These are phyloP conservation scores for Odocoileus hemionus DNA, from an alignment of 2,113 vertebrate genomes.

Conservation along the genomic window DNA sequence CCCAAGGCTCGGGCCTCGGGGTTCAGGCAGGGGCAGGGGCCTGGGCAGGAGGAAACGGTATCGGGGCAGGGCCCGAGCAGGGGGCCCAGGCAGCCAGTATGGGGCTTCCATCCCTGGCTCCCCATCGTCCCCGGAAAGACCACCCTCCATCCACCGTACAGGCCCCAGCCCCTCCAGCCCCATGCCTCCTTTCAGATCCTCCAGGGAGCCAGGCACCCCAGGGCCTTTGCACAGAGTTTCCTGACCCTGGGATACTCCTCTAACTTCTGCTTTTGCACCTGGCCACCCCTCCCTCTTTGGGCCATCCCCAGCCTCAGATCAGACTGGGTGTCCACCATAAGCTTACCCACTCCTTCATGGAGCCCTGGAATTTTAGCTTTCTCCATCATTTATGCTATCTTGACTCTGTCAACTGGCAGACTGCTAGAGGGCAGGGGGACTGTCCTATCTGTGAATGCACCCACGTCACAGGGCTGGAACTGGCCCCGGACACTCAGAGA, in stretches of 20 bases:
- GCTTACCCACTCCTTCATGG: background rate
- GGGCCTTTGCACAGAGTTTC: background rate
- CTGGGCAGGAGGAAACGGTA: too few relatives aligned
- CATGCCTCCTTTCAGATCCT: background rate
- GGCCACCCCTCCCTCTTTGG: background rate
- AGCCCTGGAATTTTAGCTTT: too few relatives aligned
- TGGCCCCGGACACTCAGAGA: background rate
- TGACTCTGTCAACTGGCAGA: background rate
- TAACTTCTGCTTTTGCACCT: accelerated
- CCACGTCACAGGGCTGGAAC: background rate
- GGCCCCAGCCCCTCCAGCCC: too few relatives aligned
- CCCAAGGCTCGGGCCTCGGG: accelerated
- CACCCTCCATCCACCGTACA: accelerated
- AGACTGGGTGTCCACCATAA: too few relatives aligned
- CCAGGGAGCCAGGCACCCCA: background rate
- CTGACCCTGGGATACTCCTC: too few relatives aligned
- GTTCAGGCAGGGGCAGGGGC: background rate
- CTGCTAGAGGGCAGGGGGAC: accelerated
- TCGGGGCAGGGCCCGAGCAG: too few relatives aligned
- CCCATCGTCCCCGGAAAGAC: accelerated
- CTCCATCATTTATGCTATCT: accelerated
- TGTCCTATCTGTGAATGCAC: accelerated
- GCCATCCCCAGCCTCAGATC: background rate
- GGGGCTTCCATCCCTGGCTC: accelerated
- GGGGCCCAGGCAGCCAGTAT: accelerated